A percentile compares a stretch with the other conserved stretches of the same genome.
These are phyloP conservation scores for Oopsacas minuta DNA, from an alignment of 37 sponge, comb jelly and placozoan species.

Conservation along the genomic window DNA sequence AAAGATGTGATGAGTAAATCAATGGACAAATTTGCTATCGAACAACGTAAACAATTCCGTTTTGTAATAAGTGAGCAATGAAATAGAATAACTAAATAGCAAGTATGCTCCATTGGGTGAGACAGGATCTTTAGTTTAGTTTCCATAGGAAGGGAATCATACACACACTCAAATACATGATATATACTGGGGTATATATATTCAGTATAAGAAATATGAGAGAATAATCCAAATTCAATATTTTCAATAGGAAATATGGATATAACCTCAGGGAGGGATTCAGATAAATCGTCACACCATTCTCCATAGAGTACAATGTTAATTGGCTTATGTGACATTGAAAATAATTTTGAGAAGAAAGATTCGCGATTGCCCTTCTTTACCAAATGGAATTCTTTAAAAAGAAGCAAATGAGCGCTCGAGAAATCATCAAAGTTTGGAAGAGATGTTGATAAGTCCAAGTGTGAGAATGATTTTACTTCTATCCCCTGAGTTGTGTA, in stretches of 20 bases:
- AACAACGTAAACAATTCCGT: neutral
- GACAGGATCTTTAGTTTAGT: neutral
- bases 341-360: neutral
- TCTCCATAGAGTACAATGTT: neutral
- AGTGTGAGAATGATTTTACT: neutral
- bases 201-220: neutral
- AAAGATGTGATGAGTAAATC: neutral
- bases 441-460: neutral
- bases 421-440: neutral
- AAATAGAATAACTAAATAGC: constrained; percentile 3
- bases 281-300: neutral
- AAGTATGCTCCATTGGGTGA: neutral
- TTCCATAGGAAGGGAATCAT: neutral
- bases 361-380: neutral
- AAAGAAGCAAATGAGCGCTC: neutral
- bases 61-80: neutral
- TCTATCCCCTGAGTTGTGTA: neutral
- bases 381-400: constrained; percentile 2
- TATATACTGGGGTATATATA: neutral
- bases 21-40: neutral
- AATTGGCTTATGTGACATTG: neutral
- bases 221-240: neutral
- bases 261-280: neutral
- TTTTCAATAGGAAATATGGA: neutral
- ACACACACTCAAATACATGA: neutral